Evolutionary conservation across 1,140 invertebrate species (phyloP).

Genomic region (Subanguina moxae): DNA sequence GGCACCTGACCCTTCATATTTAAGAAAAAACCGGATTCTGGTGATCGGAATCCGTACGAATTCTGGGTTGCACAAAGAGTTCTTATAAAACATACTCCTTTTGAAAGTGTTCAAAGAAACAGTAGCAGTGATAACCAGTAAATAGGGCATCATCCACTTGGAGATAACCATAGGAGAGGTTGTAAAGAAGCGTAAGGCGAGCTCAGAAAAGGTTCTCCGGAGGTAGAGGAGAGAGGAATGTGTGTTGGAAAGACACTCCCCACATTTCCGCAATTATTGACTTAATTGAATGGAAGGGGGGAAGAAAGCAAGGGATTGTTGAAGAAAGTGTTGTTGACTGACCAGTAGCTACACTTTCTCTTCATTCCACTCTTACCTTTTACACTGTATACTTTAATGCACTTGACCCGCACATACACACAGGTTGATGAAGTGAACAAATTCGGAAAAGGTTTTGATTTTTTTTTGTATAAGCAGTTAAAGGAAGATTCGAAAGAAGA

Average conservation of each 20-base stretch:
- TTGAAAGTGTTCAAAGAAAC: not conserved
- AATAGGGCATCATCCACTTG: not conserved
- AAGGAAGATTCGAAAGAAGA: too few species aligned
- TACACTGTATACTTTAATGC: too few species aligned
- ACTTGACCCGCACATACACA: too few species aligned
- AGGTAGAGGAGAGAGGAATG: too few species aligned
- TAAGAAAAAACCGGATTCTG: too few species aligned
- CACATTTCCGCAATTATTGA: not conserved
- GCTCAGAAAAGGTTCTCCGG: too few species aligned
- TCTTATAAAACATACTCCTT: not conserved
- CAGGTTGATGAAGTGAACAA: too few species aligned
- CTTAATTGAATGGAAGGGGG: slow-evolving; percentile 1
- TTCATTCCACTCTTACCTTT: not conserved
- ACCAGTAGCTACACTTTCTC: not conserved
- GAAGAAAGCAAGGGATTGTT: not conserved
- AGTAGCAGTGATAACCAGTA: not conserved
- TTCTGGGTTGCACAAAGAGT: too few species aligned
- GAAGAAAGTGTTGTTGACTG: not conserved
- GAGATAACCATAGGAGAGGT: not conserved
- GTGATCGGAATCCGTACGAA: too few species aligned
- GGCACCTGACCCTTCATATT: too few species aligned
- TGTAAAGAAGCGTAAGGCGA: not conserved
- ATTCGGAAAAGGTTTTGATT: too few species aligned
- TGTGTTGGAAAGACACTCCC: not conserved
- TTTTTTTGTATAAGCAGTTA: too few species aligned